A percentile compares a stretch with the other conserved stretches of the same genome.
These are phyloP conservation scores for Benitochromis conjunctus DNA, from an alignment of 2,113 vertebrate genomes.

Conservation along the genomic window DNA sequence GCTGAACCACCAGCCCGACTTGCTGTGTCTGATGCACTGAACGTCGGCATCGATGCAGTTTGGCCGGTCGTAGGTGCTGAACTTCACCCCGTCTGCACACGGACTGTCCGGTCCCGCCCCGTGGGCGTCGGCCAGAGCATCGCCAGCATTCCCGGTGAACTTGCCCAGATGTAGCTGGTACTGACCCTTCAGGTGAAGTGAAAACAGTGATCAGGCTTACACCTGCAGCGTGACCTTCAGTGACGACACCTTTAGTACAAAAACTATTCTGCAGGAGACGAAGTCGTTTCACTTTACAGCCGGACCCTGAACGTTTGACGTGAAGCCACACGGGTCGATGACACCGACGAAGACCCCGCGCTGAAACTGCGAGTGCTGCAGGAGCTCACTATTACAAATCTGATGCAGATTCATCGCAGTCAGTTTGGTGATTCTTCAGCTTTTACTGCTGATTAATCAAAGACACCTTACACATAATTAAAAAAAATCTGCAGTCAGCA, in stretches of 20 bases:
- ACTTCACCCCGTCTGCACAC: slow-evolving; percentile 17
- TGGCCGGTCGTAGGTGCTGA: slow-evolving; percentile 57
- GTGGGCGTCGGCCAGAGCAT: background rate
- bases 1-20: slow-evolving; percentile 68
- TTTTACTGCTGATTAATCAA: background rate
- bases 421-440: background rate
- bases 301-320: background rate
- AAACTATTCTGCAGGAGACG: too few species aligned
- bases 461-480: background rate
- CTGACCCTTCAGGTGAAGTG: slow-evolving; percentile 24
- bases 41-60: background rate
- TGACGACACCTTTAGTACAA: background rate
- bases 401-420: background rate
- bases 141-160: slow-evolving; percentile 44
- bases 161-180: slow-evolving; percentile 60
- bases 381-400: accelerated
- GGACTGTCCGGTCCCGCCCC: background rate
- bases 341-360: background rate
- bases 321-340: background rate
- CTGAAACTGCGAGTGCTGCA: accelerated
- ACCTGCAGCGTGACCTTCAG: background rate
- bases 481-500: background rate
- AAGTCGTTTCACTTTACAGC: background rate
- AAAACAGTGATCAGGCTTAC: background rate
- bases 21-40: slow-evolving; percentile 45